These are phyloP conservation scores for Sciurus vulgaris DNA, from an alignment of 2,797 vertebrate genomes.

Conservation along the genomic window DNA sequence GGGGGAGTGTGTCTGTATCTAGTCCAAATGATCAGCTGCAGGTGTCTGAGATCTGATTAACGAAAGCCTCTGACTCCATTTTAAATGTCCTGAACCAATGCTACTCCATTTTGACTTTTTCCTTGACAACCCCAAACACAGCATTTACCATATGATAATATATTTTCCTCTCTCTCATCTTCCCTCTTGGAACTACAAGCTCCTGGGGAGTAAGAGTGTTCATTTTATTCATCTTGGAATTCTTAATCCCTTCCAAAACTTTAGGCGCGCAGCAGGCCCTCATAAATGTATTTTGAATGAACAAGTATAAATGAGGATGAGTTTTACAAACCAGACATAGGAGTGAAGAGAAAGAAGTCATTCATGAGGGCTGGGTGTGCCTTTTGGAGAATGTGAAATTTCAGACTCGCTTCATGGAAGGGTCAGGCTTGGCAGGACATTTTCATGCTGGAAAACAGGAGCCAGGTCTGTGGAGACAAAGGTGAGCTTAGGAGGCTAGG, in stretches of 20 bases:
- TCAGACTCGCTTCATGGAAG: background rate
- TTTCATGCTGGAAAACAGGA: background rate
- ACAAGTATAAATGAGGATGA: background rate
- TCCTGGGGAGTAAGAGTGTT: background rate
- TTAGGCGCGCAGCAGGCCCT: background rate
- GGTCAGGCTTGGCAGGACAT: background rate
- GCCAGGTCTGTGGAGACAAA: background rate
- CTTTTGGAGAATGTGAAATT: conserved; percentile 40
- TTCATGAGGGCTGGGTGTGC: conserved; percentile 32
- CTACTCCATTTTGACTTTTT: background rate
- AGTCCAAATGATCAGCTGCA: background rate
- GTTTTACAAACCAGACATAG: background rate
- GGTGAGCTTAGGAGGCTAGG: background rate
- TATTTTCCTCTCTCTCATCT: background rate
- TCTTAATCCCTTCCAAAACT: background rate
- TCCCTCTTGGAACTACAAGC: background rate
- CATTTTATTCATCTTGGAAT: background rate
- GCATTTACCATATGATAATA: background rate
- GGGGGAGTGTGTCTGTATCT: too few species aligned
- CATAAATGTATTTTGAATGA: conserved; percentile 35
- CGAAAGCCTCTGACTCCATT: background rate
- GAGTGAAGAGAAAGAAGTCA: conserved; percentile 62
- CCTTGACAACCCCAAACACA: background rate
- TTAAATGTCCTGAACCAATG: background rate
- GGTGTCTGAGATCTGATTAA: background rate